Evolutionary conservation across 2,888 invertebrate genomes (phyloP).

Genomic region (Lottia scabra): DNA sequence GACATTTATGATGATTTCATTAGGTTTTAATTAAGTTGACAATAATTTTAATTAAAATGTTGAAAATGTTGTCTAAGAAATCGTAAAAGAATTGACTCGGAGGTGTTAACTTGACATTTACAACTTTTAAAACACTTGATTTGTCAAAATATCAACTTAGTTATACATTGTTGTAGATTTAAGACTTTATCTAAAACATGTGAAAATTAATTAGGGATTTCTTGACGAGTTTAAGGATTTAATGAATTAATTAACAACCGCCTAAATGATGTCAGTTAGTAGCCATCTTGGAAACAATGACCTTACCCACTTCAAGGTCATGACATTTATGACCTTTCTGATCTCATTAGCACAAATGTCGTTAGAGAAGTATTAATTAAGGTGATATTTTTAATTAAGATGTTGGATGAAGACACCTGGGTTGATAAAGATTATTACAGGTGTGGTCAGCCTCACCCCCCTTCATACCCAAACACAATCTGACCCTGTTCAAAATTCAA

Average conservation of each 20-base stretch:
- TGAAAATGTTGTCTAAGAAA: not conserved
- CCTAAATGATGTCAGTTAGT: not conserved
- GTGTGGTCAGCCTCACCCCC: too few relatives aligned
- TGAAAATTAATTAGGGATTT: too few relatives aligned
- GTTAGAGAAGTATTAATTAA: too few relatives aligned
- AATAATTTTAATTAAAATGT: not conserved
- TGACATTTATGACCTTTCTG: not conserved
- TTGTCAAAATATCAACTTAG: not conserved
- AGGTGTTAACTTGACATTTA: not conserved
- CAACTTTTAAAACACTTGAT: not conserved
- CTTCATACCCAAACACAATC: too few relatives aligned
- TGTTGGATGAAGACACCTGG: too few relatives aligned
- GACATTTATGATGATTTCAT: not conserved
- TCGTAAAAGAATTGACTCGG: not conserved
- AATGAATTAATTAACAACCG: not conserved
- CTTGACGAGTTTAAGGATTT: not conserved
- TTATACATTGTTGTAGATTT: not conserved
- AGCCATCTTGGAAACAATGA: not conserved
- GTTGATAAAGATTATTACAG: too few relatives aligned
- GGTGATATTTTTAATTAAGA: too few relatives aligned
- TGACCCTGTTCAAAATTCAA: too few relatives aligned
- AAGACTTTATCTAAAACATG: not conserved
- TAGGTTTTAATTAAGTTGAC: not conserved
- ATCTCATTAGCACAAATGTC: too few relatives aligned
- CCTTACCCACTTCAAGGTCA: not conserved